phyloP scores from a whole-genome alignment of 2,113 vertebrate species.

The Apteryx owenii region DNA sequence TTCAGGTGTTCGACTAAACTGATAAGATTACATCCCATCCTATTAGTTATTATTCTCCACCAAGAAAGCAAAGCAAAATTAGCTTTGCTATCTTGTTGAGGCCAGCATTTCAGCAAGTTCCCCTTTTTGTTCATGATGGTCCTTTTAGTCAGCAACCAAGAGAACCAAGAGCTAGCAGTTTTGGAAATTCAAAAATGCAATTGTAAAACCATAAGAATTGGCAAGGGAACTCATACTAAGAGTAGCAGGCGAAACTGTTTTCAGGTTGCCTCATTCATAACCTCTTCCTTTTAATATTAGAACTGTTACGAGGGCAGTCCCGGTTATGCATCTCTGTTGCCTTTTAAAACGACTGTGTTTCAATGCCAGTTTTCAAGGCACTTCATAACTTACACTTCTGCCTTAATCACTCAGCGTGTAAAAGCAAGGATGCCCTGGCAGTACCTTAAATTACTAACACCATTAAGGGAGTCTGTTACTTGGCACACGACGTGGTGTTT shows the following conservation, averaged over 20 bases:
- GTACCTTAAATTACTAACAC: neutral
- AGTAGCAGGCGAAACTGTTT: neutral
- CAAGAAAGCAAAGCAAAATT: neutral
- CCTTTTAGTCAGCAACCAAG: neutral
- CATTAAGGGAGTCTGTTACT: no score
- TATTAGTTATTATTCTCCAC: neutral
- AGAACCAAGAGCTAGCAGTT: neutral
- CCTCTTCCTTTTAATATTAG: neutral
- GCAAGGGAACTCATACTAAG: neutral
- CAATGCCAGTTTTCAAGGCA: rapidly evolving
- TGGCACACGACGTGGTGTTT: no score
- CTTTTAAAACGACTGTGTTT: neutral
- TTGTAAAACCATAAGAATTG: neutral
- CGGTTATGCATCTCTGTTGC: rapidly evolving
- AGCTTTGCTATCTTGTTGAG: neutral
- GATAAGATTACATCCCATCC: neutral
- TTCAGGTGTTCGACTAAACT: neutral
- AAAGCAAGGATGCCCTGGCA: neutral
- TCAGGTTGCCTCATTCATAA: neutral
- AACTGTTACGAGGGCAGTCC: neutral
- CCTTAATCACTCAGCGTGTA: neutral
- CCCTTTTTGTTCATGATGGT: neutral
- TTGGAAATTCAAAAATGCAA: neutral
- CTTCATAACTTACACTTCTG: rapidly evolving
- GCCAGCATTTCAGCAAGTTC: neutral